Percentiles rank a stretch among this genome's conserved stretches.
Conservation (phyloP, 2,113 vertebrate genomes). For the Ceyx melanurus region DNA sequence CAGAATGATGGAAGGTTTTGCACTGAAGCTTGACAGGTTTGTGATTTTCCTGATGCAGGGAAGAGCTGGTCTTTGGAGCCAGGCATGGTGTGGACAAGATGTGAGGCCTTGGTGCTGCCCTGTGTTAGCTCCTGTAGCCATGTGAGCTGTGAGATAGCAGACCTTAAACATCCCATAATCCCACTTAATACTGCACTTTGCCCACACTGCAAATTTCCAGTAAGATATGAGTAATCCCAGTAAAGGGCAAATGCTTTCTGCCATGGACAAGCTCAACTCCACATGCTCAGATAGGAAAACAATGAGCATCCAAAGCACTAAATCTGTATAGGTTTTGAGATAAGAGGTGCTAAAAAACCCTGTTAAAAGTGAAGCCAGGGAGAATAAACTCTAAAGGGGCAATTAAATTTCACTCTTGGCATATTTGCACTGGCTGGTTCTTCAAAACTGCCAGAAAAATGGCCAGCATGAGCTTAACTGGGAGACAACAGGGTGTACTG, state of each 20-base stretch:
- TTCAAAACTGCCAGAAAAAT: not conserved
- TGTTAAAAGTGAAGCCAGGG: not conserved
- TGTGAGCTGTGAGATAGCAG: not conserved
- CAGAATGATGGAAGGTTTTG: not conserved
- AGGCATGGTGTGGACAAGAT: not conserved
- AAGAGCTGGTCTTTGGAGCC: not conserved
- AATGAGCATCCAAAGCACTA: not conserved
- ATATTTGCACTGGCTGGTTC: not conserved
- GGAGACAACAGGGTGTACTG: not conserved
- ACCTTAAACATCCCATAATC: not conserved
- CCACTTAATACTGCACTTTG: not conserved
- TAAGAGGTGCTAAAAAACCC: conserved; percentile 15
- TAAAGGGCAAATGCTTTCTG: not conserved
- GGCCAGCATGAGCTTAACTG: not conserved
- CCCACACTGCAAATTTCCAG: not conserved
- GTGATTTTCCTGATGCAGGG: conserved; percentile 67
- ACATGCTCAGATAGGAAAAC: not conserved
- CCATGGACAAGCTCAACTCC: not conserved
- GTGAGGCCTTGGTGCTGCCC: not conserved
- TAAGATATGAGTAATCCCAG: not conserved
- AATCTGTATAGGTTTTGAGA: not conserved
- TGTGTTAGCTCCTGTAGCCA: not conserved
- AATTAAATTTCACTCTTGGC: not conserved
- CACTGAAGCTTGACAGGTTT: conserved; percentile 22
- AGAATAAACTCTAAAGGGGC: not conserved